Evolutionary conservation across 2,888 invertebrate species (phyloP).

Genomic region (Polydrusus tereticollis): DNA sequence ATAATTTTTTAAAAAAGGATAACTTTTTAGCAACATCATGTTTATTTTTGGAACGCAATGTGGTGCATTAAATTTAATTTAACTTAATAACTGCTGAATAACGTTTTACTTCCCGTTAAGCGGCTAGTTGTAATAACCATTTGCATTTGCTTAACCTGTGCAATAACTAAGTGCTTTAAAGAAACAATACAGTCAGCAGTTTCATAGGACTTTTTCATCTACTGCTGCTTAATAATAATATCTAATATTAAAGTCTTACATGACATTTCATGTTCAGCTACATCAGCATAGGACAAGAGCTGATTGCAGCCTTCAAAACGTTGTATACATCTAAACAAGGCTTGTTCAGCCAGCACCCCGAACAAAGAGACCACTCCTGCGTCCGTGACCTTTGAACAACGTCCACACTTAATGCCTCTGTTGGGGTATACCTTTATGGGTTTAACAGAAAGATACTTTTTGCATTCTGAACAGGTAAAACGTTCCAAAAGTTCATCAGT

Average conservation of each 20-base stretch:
- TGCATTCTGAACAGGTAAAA: background rate
- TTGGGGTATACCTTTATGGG: background rate
- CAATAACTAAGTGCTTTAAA: too few relatives aligned
- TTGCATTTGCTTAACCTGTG: too few relatives aligned
- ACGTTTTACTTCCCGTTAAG: too few relatives aligned
- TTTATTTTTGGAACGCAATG: too few relatives aligned
- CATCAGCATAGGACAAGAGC: slow-evolving; percentile 1
- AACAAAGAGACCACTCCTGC: slow-evolving; percentile 6
- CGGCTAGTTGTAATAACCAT: too few relatives aligned
- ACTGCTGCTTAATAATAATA: background rate
- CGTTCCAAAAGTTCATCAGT: background rate
- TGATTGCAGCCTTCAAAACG: slow-evolving; percentile 10
- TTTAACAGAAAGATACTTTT: background rate
- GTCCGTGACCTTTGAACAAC: background rate
- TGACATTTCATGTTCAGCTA: background rate
- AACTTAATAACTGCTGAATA: background rate
- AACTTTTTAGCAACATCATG: too few relatives aligned
- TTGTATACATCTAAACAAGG: background rate
- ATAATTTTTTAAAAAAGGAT: too few relatives aligned
- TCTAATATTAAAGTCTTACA: background rate
- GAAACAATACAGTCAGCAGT: background rate
- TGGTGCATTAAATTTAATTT: background rate
- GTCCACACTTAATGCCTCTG: slow-evolving; percentile 3
- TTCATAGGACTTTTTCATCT: too few relatives aligned
- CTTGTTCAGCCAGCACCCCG: background rate